phyloP scores from a whole-genome alignment of 1,140 invertebrate genomes.

The Temnothorax nylanderi region DNA sequence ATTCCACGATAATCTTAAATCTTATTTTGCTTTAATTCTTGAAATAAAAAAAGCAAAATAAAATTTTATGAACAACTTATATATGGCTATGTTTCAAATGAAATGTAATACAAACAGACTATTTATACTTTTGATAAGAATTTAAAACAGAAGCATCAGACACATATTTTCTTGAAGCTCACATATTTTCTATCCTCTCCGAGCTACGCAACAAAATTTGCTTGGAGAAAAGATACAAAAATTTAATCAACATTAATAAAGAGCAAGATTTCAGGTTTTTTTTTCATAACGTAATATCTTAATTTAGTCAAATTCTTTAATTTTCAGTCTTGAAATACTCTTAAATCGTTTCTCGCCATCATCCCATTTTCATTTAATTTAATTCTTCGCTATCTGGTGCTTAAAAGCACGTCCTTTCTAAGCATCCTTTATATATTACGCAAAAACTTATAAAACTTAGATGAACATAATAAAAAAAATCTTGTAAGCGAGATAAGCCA shows the following conservation, averaged over 20 bases:
- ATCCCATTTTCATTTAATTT: background rate
- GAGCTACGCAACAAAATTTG: background rate
- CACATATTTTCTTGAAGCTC: background rate
- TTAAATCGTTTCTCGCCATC: background rate
- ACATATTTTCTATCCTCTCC: background rate
- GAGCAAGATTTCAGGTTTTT: background rate
- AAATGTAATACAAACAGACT: background rate
- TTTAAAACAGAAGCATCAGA: background rate
- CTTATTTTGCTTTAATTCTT: background rate
- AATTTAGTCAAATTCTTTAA: background rate
- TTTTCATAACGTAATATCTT: background rate
- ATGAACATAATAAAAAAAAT: background rate
- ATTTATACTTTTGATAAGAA: constrained; percentile 29
- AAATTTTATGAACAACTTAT: background rate
- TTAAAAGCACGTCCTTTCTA: background rate
- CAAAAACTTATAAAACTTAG: background rate
- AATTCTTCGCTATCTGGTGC: no score
- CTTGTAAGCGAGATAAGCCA: background rate
- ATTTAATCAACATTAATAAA: background rate
- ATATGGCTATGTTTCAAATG: background rate
- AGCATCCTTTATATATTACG: background rate
- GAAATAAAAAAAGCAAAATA: background rate
- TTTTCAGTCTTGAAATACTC: background rate
- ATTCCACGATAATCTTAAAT: background rate
- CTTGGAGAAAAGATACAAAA: background rate